These are phyloP conservation scores for Salminus brasiliensis DNA, from an alignment of 2,113 vertebrate species.

Conservation along the genomic window DNA sequence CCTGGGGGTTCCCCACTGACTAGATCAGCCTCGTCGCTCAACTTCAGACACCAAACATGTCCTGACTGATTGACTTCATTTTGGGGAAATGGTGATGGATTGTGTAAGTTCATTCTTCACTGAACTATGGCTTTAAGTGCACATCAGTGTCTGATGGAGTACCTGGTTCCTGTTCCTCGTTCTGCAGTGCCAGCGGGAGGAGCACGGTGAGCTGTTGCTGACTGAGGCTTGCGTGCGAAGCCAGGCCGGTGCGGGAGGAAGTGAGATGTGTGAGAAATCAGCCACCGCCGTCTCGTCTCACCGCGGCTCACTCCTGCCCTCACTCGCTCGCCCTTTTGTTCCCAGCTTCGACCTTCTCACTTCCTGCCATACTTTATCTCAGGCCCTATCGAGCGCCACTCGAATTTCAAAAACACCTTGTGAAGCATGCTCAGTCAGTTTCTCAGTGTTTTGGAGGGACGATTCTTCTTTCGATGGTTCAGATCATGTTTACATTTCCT, in stretches of 20 bases:
- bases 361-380: slow-evolving; percentile 35
- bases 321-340: slow-evolving; percentile 36
- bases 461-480: not conserved
- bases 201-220: not conserved
- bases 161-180: not conserved
- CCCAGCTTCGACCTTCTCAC: slow-evolving; percentile 40
- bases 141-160: not conserved
- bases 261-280: slow-evolving; percentile 52
- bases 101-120: no score
- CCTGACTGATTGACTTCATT: no score
- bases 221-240: slow-evolving; percentile 52
- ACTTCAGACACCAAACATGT: no score
- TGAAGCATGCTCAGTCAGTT: no score
- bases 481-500: not conserved
- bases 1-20: no score
- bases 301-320: slow-evolving; percentile 23
- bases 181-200: not conserved
- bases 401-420: not conserved
- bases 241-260: slow-evolving; percentile 38
- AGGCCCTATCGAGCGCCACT: not conserved
- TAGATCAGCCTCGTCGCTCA: no score
- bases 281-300: slow-evolving; percentile 46
- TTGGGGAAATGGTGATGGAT: no score
- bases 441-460: no score
- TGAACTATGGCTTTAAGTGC: not conserved